Conservation (phyloP, 1,140 invertebrate genomes). For the Apis dorsata region DNA sequence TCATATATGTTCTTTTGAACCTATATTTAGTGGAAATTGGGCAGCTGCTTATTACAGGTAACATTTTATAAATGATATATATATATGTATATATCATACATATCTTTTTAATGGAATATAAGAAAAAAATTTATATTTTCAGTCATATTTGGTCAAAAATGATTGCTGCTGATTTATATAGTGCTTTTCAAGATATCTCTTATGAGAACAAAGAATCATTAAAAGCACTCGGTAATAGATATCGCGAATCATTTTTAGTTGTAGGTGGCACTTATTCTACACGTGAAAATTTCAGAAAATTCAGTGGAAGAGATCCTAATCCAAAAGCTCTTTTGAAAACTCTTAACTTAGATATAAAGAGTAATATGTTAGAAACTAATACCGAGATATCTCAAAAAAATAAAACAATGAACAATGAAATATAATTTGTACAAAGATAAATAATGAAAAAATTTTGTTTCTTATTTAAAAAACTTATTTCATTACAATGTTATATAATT, state of each 20-base stretch:
- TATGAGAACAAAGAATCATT: constrained; percentile 77
- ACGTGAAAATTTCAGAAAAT: constrained; percentile 92
- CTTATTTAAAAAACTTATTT: background rate
- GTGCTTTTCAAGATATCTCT: constrained; percentile 88
- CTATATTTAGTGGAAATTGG: constrained; percentile 87
- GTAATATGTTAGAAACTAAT: background rate
- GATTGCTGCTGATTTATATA: constrained; percentile 93
- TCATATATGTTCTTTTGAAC: constrained; percentile 89
- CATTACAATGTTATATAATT: background rate
- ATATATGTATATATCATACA: background rate
- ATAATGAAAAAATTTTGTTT: constrained; percentile 7
- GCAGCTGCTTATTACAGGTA: constrained; percentile 86
- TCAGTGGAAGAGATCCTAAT: constrained; percentile 94
- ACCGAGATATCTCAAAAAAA: background rate
- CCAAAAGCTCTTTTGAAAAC: constrained; percentile 88
- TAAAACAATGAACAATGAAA: constrained; percentile 4
- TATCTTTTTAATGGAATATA: background rate
- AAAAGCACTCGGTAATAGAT: constrained; percentile 84
- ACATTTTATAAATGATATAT: background rate
- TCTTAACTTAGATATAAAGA: constrained; percentile 79
- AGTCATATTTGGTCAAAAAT: constrained; percentile 90
- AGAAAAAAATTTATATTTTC: constrained; percentile 60
- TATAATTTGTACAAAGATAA: constrained; percentile 12
- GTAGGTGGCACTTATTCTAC: constrained; percentile 89
- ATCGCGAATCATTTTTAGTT: constrained; percentile 92